These are phyloP conservation scores for Chelonoidis abingdonii DNA, from an alignment of 2,113 vertebrate species.

Conservation along the genomic window DNA sequence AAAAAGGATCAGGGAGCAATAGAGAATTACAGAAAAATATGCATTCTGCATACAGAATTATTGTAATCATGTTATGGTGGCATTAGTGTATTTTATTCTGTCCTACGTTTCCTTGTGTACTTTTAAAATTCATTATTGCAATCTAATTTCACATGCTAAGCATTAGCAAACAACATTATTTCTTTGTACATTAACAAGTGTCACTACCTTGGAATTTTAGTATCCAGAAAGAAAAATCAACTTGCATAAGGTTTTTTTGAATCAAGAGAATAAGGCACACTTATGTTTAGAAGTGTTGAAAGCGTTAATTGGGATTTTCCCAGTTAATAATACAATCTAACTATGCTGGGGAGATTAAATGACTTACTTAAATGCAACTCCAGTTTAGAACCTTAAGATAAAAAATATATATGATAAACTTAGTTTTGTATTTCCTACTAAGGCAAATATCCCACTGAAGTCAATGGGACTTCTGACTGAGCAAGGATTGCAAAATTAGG, in stretches of 20 bases:
- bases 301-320: not conserved
- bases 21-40: not conserved
- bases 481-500: not conserved
- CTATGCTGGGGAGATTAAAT: slow-evolving; percentile 9
- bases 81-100: not conserved
- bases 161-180: not conserved
- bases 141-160: not conserved
- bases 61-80: not conserved
- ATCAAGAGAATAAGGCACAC: not conserved
- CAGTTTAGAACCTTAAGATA: not conserved
- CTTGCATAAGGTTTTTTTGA: not conserved
- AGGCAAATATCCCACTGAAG: not conserved
- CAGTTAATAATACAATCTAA: slow-evolving; percentile 18
- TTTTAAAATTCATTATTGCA: not conserved
- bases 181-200: not conserved
- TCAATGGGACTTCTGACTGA: not conserved
- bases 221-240: not conserved
- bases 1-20: not conserved
- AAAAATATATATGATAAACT: not conserved
- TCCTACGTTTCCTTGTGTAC: not conserved
- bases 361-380: slow-evolving; percentile 19
- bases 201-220: not conserved
- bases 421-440: not conserved
- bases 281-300: not conserved
- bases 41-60: not conserved